Evolutionary conservation across 2,113 vertebrate genomes (phyloP), one percentile per base, ranked within the genome.

Genomic region (Cryptotis parvus): DNA sequence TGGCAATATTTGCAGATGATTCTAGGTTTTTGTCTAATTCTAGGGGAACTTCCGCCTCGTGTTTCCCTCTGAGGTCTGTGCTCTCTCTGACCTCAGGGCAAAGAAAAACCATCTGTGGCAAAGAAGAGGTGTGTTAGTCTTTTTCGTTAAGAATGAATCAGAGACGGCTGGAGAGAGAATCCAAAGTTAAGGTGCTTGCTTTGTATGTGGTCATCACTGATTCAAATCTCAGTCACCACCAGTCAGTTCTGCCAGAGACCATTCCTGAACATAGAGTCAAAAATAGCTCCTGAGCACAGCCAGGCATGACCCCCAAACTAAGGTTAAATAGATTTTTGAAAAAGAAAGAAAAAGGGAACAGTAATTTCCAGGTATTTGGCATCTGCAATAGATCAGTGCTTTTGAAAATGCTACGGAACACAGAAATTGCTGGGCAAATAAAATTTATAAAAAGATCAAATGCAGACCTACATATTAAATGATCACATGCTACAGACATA

Each of bases 381-480:
- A 27, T 66, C 22, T 79, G 35, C 29, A 15, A 2, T 74, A 26
- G 55, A 66, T n/a, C 4, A 9, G 61, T 20, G 26, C 10, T 37
- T 92, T 89, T 80, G 66, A 87, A 93, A 84, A 86, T 65, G 33
- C 6, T 31, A 76, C 10, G 37, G 4, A 43, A 63, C 91, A 52
- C 75, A 88, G 35, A 89, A 87, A 80, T 83, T 87, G 52, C 63
- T 33, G 68, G 37, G 37, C 72, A 94, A 92, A 72, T 76, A 20
- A 84, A 78, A 12, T 29, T 0, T 43, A 70, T 37, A 63, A 29
- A 52, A 79, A 85, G 41, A 75, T 33, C n/a, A 70, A 52, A 89
- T 31, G 78, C 52, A 89, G 73, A 39, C 6, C 7, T 4, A 80
- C 4, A 20, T 66, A 84, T 95, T 74, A 84, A 81, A 80, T 89